Evolutionary conservation across 2,888 invertebrate species (phyloP), one percentile per base, ranked within the genome.

Genomic region (Beris morrisii): DNA sequence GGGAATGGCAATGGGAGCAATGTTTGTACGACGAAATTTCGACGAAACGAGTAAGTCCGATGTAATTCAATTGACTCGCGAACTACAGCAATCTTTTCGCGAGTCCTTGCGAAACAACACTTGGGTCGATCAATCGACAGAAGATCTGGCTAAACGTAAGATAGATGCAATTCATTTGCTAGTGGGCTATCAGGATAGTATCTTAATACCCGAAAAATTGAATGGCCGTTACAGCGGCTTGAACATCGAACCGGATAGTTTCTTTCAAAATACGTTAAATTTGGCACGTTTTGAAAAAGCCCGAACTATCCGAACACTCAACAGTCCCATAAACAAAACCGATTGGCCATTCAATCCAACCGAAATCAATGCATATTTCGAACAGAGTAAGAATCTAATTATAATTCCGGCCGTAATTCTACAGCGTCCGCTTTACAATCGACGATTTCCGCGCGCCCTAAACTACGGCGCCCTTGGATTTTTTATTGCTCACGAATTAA

Each of bases 401-500:
- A 95, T 95, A 0, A 95, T 97, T 77, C 96, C 96, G 0, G 95
- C 95, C 3, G 95, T 95, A 0, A 94, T 96, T 59, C 84, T 96
- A 0, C 96, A 96, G 76, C 86, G 90, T 65, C 95, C 95, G 0
- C 95, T 96, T 79, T 97, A 94, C 78, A 91, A 93, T 70, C 88
- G 89, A 0, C 84, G 86, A 66, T 93, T 90, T 78, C 93, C 94
- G 0, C 87, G 87, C 72, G 69, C 70, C 2, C 61, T 72, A 2
- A 73, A 73, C 52, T 73, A 71, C 43, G 73, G 73, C 30, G 71
- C 69, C 30, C 67, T 74, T 55, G 74, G 73, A 6, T 71, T 70
- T n/a, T 71, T 74, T 30, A 69, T 74, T 22, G 73, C 71, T 6
- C 74, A 74, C 53, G 74, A 74, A 68, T 53, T 72, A 4, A 71